Evolutionary conservation across 1,140 invertebrate genomes (phyloP).

Genomic region (Stenopsyche tienmushanensis): DNA sequence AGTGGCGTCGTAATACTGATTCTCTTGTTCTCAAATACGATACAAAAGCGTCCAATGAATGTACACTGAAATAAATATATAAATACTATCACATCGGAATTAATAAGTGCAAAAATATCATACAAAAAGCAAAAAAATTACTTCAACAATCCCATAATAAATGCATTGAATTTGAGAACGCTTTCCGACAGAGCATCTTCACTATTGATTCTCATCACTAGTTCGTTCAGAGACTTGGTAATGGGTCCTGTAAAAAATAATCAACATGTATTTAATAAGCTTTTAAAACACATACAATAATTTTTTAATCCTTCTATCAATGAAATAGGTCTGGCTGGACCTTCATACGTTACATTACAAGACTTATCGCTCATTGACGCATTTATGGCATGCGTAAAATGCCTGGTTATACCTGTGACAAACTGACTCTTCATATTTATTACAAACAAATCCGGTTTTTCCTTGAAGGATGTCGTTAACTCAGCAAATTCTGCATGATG

Average conservation of each 20-base stretch:
- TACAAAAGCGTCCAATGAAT: constrained; percentile 83
- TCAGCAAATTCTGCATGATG: too few relatives aligned
- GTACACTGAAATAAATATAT: constrained; percentile 59
- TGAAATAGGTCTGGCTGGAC: too few relatives aligned
- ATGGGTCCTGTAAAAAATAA: constrained; percentile 61
- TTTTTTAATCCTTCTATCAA: too few relatives aligned
- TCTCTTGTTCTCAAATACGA: constrained; percentile 80
- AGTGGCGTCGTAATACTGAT: constrained; percentile 79
- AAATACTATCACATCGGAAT: constrained; percentile 9
- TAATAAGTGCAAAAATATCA: background rate
- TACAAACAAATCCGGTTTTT: too few relatives aligned
- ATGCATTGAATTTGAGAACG: constrained; percentile 85
- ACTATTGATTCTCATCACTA: constrained; percentile 81
- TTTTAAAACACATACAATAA: too few relatives aligned
- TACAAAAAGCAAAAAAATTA: constrained; percentile 54
- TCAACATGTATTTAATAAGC: background rate
- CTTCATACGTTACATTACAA: too few relatives aligned
- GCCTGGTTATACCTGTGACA: too few relatives aligned
- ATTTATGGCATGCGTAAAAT: too few relatives aligned
- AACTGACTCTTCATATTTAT: too few relatives aligned
- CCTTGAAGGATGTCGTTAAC: too few relatives aligned
- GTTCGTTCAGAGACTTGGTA: constrained; percentile 81
- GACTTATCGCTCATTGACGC: too few relatives aligned
- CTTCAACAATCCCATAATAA: constrained; percentile 87
- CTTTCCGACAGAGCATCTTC: constrained; percentile 83